Conservation (phyloP, 2,113 vertebrate species). For the Toxotes jaculatrix region DNA sequence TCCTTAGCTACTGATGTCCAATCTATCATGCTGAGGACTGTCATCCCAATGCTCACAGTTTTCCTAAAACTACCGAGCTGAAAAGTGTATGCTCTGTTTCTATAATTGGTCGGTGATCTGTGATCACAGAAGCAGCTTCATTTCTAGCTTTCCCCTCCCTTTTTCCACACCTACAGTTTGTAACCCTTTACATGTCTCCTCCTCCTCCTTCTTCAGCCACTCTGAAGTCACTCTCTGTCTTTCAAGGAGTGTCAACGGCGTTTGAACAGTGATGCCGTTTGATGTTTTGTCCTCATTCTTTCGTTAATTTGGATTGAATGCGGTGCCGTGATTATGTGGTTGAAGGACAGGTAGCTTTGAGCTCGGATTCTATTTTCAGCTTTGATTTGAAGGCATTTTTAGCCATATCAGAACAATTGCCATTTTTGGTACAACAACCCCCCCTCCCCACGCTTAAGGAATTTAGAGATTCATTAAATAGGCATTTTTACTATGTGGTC, state of each 20-base stretch:
- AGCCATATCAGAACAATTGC: conserved; percentile 39
- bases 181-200: conserved; percentile 33
- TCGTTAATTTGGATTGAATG: conserved; percentile 49
- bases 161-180: conserved; percentile 34
- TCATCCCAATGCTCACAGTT: conserved; percentile 26
- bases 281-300: conserved; percentile 72
- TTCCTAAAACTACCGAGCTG: conserved; percentile 28
- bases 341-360: conserved; percentile 59
- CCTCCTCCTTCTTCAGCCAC: conserved; percentile 12
- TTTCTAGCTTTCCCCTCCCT: conserved; percentile 46
- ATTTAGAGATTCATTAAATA: conserved; percentile 36
- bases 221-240: conserved; percentile 41
- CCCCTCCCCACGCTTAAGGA: conserved; percentile 6
- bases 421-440: conserved; percentile 12
- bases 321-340: conserved; percentile 25
- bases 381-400: conserved; percentile 58
- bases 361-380: conserved; percentile 54
- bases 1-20: conserved; percentile 1
- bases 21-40: neutral
- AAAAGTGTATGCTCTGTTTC: conserved; percentile 53
- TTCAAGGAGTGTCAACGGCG: conserved; percentile 21
- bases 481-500: conserved; percentile 31
- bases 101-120: conserved; percentile 47
- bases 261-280: conserved; percentile 44
- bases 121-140: conserved; percentile 58